Evolutionary conservation across 53 echinoderm and acorn worm genomes (phyloP).

Genomic region (Pentamera pediparva): DNA sequence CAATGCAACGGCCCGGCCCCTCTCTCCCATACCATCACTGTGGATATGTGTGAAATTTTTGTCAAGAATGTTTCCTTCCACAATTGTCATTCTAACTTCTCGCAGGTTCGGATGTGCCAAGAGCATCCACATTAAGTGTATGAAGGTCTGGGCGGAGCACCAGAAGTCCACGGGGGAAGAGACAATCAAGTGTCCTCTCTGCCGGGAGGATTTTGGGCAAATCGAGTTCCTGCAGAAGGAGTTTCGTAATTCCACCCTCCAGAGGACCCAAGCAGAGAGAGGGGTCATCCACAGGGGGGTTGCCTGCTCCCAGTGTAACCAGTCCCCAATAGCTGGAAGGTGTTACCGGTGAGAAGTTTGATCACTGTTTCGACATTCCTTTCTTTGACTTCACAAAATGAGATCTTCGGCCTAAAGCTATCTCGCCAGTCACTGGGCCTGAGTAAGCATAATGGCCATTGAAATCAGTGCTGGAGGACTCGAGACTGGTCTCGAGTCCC

Average conservation of each 20-base stretch:
- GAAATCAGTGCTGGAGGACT: too few relatives aligned
- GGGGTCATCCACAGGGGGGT: conserved; percentile 67
- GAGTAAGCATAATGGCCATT: too few relatives aligned
- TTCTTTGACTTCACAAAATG: too few relatives aligned
- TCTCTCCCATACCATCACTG: too few relatives aligned
- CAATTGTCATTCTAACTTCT: too few relatives aligned
- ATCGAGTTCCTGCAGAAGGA: conserved; percentile 72
- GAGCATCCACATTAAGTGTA: conserved; percentile 96
- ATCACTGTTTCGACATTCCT: too few relatives aligned
- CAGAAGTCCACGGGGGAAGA: conserved; percentile 88
- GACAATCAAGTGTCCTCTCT: conserved; percentile 72
- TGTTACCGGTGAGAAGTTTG: conserved; percentile 75
- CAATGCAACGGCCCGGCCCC: too few relatives aligned
- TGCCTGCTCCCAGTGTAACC: conserved; percentile 60
- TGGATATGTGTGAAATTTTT: too few relatives aligned
- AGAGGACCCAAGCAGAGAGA: conserved; percentile 75
- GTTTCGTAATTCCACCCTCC: conserved; percentile 70
- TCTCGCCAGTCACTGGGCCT: too few relatives aligned
- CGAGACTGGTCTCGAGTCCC: too few relatives aligned
- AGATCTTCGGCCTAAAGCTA: too few relatives aligned
- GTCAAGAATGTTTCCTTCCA: too few relatives aligned
- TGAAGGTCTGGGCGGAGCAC: conserved; percentile 99
- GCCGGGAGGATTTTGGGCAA: conserved; percentile 84
- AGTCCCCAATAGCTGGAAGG: conserved; percentile 79
- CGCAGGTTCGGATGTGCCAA: conserved; percentile 96